Evolutionary conservation across 2,888 invertebrate species (phyloP), one percentile per base, ranked within the genome.

Genomic region (Heteromyza rotundicornis): DNA sequence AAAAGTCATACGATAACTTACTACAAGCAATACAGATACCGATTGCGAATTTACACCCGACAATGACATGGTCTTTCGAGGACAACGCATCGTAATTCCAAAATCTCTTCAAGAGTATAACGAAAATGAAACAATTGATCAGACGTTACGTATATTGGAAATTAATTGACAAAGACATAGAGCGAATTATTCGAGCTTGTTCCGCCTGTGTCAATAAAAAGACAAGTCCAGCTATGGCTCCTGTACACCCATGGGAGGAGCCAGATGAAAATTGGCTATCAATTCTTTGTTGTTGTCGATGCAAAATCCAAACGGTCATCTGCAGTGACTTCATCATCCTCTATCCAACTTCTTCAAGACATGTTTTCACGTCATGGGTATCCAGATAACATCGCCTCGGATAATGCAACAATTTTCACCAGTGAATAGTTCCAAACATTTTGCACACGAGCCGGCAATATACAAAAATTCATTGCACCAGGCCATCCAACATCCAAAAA

Each of bases 91-190:
- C 35, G 27, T 70, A 14, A 61, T 70, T 56, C 69, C 66, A 53
- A 58, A 17, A 32, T 62, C 2, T 2, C 57, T 71, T 20, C 61
- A 63, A 14, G 50, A 59, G 75, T 8, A 65, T 73, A 5, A 67
- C 68, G 12, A 68, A 69, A 56, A 75, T 74, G 70, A 76, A 76
- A 65, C 66, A 68, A n/a, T 54, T 71, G 17, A 71, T 72, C 1
- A 53, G 69, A 51, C 60, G 66, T 14, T 65, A 70, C 62, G 69
- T 73, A 40, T 76, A 62, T 63, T 75, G 71, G 72, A 71, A 70
- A 5, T 60, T 64, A 14, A 60, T 76, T 22, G 70, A 76, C 57
- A 58, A 63, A 14, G 70, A 73, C 12, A 74, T 75, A 19, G 73
- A 76, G 63, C 40, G 56, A 8, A 57, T 57, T 7, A 64, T 70